Base-by-base conservation (phyloP, 2,113 vertebrate genomes). In the Cacatua alba region DNA sequence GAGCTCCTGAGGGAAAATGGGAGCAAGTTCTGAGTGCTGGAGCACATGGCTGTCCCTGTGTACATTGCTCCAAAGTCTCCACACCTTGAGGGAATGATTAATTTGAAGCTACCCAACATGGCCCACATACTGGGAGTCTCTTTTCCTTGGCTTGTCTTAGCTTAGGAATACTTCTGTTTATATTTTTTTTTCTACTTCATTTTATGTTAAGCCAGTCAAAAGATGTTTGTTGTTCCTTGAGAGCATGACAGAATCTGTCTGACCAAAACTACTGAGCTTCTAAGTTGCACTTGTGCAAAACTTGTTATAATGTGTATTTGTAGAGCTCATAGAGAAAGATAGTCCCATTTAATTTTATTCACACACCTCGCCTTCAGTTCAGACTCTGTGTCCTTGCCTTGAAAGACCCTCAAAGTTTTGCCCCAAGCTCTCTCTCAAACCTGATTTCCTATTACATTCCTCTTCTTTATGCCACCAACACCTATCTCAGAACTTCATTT, bases 401-500 rank as follows among this genome's bases (percentile, higher is more conserved):
- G 35, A 82, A 87, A 85, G 77, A 71, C 60, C 65, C 65, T 84
- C 77, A 87, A 74, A 86, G 24, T 91, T 92, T 81, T 95, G 72
- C 94, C 48, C 48, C 65, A 84, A 71, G 86, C 91, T 87, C 8
- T 71, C 20, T 89, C 33, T 89, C 80, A 72, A 71, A 31, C 43
- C 24, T 76, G 71, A 52, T 57, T 67, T 52, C 35, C 52, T 84
- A 9, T 41, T 87, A n/a, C 16, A 44, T 79, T 91, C 35, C 51
- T 86, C n/a, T 74, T 86, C 80, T 94, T 92, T 72, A 49, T 72
- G 70, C 48, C 74, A 65, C 69, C 33, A 89, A 19, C 86, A 96
- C 86, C 93, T 95, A 87, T 95, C 77, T 93, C 68, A 80, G 4
- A 44, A 44, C 82, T 92, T 96, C 74, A 52, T 92, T 91, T 87